Percentiles rank a stretch among this genome's conserved stretches.
Conservation (phyloP, 1,140 invertebrate genomes). For the Drosophila punjabiensis region DNA sequence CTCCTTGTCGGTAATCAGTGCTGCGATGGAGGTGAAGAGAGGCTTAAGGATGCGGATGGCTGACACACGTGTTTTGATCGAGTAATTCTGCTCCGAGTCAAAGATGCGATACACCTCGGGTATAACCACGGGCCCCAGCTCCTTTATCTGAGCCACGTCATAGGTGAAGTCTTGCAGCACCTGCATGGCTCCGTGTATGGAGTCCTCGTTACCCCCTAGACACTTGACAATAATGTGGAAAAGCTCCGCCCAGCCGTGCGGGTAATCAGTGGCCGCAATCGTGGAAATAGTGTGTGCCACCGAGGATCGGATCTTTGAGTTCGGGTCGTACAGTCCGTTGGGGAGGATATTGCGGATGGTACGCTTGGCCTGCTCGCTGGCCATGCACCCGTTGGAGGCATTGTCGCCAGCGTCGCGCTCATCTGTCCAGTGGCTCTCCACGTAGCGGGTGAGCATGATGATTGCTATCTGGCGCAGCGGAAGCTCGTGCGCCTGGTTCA, state of each 20-base stretch:
- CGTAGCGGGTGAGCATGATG: constrained; percentile 91
- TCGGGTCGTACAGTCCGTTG: constrained; percentile 89
- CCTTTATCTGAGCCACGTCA: constrained; percentile 90
- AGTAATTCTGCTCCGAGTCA: constrained; percentile 88
- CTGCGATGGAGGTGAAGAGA: constrained; percentile 86
- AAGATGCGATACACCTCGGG: constrained; percentile 92
- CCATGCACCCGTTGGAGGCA: constrained; percentile 75
- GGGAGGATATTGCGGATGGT: constrained; percentile 90
- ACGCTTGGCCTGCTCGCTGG: constrained; percentile 87
- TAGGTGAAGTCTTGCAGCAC: constrained; percentile 91
- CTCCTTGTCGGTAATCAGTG: constrained; percentile 87
- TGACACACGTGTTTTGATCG: constrained; percentile 77
- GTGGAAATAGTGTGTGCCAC: constrained; percentile 92
- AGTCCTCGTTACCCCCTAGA: constrained; percentile 87
- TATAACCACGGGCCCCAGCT: constrained; percentile 91
- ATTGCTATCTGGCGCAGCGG: constrained; percentile 90
- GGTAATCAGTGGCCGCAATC: constrained; percentile 93
- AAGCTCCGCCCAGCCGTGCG: constrained; percentile 91
- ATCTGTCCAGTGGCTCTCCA: constrained; percentile 90
- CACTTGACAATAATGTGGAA: constrained; percentile 90
- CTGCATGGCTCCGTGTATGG: constrained; percentile 92
- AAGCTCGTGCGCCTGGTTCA: constrained; percentile 89
- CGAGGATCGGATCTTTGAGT: constrained; percentile 90
- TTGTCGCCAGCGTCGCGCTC: constrained; percentile 39
- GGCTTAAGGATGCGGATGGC: constrained; percentile 80